phyloP scores from a whole-genome alignment of 2,888 invertebrate genomes.

The Nipponacmea schrenckii region DNA sequence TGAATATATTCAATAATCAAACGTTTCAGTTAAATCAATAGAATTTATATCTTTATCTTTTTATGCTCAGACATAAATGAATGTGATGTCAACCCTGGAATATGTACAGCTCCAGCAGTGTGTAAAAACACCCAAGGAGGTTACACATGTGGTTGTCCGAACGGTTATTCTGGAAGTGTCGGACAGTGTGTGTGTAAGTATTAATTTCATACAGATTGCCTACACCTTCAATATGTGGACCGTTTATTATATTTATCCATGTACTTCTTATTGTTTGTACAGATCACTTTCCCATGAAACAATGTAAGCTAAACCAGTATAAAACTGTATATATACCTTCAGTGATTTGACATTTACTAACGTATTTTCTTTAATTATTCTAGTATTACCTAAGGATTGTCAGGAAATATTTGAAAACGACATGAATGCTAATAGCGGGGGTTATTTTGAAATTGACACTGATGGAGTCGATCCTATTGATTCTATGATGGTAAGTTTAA shows the following conservation, averaged over 20 bases:
- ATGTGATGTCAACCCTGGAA: not conserved
- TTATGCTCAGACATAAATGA: no score
- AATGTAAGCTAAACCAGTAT: no score
- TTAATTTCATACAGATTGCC: not conserved
- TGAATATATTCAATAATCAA: no score
- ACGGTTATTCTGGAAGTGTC: conserved; percentile 38
- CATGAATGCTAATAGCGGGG: conserved; percentile 25
- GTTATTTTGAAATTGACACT: conserved; percentile 40
- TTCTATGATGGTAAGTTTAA: conserved; percentile 30
- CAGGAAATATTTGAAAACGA: conserved; percentile 32
- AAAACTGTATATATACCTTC: no score
- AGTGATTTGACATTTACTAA: no score
- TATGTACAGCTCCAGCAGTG: conserved; percentile 36
- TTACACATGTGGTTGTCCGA: conserved; percentile 40
- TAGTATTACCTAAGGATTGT: conserved; percentile 39
- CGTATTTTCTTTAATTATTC: no score
- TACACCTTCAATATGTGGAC: not conserved
- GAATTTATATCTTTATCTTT: no score
- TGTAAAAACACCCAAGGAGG: conserved; percentile 40
- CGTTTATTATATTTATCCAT: not conserved
- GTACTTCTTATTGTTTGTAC: not conserved
- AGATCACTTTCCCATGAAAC: no score
- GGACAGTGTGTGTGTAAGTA: conserved; percentile 34
- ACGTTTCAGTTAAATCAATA: no score
- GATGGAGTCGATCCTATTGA: conserved; percentile 39